Conservation (phyloP, 2,797 vertebrate species). For the Acrocephalus scirpaceus region DNA sequence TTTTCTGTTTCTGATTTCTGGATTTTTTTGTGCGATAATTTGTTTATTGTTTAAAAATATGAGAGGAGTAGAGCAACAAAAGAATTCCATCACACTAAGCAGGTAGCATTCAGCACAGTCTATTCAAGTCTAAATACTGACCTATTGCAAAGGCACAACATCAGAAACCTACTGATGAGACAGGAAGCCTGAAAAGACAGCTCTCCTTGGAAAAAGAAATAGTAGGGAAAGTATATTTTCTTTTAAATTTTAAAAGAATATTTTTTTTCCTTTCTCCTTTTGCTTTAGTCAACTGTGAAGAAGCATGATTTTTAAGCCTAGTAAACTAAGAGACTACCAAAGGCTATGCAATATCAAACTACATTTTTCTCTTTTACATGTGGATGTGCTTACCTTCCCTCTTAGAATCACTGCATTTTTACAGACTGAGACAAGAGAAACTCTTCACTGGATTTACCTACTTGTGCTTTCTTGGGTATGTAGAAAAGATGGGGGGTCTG, state of each 20-base stretch:
- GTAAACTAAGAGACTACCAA: neutral
- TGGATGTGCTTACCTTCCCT: neutral
- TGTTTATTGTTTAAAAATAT: neutral
- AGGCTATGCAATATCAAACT: neutral
- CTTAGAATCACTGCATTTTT: neutral
- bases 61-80: neutral
- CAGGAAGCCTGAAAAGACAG: neutral
- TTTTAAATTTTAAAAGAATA: neutral
- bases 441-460: neutral
- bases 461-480: neutral
- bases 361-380: neutral
- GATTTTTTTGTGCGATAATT: neutral
- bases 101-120: neutral
- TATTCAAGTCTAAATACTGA: neutral
- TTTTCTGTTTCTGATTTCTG: neutral
- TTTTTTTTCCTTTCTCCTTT: neutral
- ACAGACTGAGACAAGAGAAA: neutral
- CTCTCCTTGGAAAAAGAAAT: neutral
- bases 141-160: neutral
- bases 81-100: neutral
- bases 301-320: neutral
- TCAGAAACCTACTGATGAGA: neutral
- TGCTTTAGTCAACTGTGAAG: neutral
- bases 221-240: accelerated
- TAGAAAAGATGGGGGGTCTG: neutral